A percentile compares a stretch with the other conserved stretches of the same genome.
phyloP scores from a whole-genome alignment of 2,888 invertebrate species.

The Leptinotarsa rubiginosa region DNA sequence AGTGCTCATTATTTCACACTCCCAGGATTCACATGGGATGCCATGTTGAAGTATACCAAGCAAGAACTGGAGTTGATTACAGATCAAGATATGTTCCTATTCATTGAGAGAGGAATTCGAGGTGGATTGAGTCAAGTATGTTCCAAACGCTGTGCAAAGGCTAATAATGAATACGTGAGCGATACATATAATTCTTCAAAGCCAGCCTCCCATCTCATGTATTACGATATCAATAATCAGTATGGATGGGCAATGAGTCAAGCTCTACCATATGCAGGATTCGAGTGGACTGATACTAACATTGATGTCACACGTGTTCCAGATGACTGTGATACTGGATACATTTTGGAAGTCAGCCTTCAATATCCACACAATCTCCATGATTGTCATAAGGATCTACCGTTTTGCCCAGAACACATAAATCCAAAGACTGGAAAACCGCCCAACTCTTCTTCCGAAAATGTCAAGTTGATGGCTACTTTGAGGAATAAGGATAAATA shows the following conservation, averaged over 20 bases:
- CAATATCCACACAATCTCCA: conserved; percentile 61
- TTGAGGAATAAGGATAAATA: conserved; percentile 51
- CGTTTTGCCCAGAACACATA: conserved; percentile 42
- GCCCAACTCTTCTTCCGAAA: conserved; percentile 29
- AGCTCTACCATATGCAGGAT: no score
- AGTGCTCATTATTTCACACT: no score
- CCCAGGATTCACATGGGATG: no score
- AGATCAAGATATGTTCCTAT: conserved; percentile 55
- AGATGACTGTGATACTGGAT: conserved; percentile 33
- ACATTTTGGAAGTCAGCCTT: conserved; percentile 63
- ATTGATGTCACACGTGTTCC: conserved; percentile 33
- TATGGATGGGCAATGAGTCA: conserved; percentile 41
- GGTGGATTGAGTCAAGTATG: conserved; percentile 53
- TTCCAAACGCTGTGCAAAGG: conserved; percentile 54
- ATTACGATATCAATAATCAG: conserved; percentile 42
- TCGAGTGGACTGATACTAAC: conserved; percentile 24
- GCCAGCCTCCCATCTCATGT: conserved; percentile 13
- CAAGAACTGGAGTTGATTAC: conserved; percentile 51
- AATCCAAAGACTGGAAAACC: conserved; percentile 28
- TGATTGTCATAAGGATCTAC: conserved; percentile 51
- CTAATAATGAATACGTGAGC: conserved; percentile 56
- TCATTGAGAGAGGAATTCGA: conserved; percentile 55
- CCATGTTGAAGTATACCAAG: conserved; percentile 48
- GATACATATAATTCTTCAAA: conserved; percentile 19
- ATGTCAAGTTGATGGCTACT: conserved; percentile 46